Conservation (phyloP, 2,888 invertebrate genomes). For the Ceramica pisi region DNA sequence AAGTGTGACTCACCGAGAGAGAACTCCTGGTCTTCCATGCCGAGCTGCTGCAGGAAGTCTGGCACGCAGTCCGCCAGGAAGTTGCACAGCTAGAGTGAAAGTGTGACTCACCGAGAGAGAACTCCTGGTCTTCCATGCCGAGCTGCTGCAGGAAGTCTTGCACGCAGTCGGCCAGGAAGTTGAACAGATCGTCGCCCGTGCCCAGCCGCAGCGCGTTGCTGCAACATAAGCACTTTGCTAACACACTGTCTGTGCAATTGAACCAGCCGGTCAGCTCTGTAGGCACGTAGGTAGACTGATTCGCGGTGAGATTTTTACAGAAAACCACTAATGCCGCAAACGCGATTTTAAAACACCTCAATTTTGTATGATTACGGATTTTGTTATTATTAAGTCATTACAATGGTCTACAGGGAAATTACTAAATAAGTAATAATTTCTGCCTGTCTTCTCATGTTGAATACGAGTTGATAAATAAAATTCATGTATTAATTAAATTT, state of each 20-base stretch:
- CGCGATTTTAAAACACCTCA: too few relatives aligned
- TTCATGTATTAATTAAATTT: too few relatives aligned
- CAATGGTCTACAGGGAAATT: too few relatives aligned
- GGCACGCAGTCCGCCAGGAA: constrained; percentile 94
- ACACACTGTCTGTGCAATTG: not conserved
- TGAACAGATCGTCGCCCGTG: constrained; percentile 92
- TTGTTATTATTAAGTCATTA: too few relatives aligned
- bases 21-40: constrained; percentile 90
- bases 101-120: constrained; percentile 92
- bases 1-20: constrained; percentile 90
- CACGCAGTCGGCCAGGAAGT: constrained; percentile 94
- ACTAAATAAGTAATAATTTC: too few relatives aligned
- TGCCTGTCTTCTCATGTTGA: too few relatives aligned
- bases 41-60: constrained; percentile 92
- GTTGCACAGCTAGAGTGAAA: constrained; percentile 91
- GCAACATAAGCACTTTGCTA: constrained; percentile 49
- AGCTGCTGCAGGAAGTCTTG: constrained; percentile 92
- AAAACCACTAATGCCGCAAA: too few relatives aligned
- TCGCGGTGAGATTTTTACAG: too few relatives aligned
- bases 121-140: constrained; percentile 89
- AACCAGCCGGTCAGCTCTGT: too few relatives aligned
- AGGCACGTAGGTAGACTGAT: too few relatives aligned
- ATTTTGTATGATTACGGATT: too few relatives aligned
- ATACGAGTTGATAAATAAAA: too few relatives aligned
- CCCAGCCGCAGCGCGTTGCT: constrained; percentile 92